These are phyloP conservation scores for Adelosebastes latens DNA, from an alignment of 2,797 vertebrate species.

Conservation along the genomic window DNA sequence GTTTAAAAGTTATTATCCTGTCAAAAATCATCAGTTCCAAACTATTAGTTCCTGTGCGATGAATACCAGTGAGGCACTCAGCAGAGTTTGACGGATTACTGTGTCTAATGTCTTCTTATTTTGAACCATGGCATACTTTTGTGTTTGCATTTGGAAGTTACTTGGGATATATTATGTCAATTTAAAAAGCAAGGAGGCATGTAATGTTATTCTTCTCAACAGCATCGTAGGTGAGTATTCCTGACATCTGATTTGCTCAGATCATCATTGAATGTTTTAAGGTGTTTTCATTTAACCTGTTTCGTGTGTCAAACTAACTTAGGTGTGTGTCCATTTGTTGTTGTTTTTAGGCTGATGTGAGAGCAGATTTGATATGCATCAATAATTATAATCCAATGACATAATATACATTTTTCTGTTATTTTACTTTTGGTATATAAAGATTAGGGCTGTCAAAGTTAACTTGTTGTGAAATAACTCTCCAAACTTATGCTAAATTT, in stretches of 20 bases:
- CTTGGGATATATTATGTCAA: background rate
- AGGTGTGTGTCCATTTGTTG: background rate
- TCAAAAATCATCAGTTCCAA: constrained; percentile 9
- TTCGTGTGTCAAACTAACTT: background rate
- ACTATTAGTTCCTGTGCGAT: background rate
- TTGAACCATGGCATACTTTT: background rate
- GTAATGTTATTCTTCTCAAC: background rate
- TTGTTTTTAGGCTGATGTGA: background rate
- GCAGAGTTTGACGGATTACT: background rate
- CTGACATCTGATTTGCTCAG: too few species aligned
- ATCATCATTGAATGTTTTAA: background rate
- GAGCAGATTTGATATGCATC: background rate
- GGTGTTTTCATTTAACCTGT: background rate
- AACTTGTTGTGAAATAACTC: too few species aligned
- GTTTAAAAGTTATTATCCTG: background rate
- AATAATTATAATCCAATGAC: too few species aligned
- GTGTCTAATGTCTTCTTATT: background rate
- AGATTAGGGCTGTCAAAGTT: too few species aligned
- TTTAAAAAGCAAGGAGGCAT: background rate
- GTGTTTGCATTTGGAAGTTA: background rate
- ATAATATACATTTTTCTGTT: too few species aligned
- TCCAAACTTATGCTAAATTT: too few species aligned
- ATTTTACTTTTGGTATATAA: too few species aligned
- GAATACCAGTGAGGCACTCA: background rate
- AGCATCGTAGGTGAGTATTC: too few species aligned